Percentiles rank a stretch among this genome's conserved stretches.
These are phyloP conservation scores for Biston stratarius DNA, from an alignment of 2,888 invertebrate genomes.

Conservation along the genomic window DNA sequence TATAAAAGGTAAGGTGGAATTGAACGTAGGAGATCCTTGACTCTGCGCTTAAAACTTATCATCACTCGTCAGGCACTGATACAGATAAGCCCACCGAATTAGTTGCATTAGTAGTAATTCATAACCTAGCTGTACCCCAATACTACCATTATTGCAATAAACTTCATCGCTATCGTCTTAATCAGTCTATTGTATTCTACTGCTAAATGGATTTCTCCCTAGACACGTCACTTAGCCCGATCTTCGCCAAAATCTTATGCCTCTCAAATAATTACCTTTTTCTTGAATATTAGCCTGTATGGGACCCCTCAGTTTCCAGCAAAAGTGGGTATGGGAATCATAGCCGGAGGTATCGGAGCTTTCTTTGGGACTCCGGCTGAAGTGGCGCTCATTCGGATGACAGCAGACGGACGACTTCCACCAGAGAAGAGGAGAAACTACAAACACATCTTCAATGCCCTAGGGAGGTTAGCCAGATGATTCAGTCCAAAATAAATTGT, in stretches of 20 bases:
- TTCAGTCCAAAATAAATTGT: not conserved
- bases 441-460: conserved; percentile 94
- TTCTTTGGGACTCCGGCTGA: conserved; percentile 98
- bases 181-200: no score
- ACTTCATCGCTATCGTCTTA: no score
- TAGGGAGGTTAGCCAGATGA: conserved; percentile 62
- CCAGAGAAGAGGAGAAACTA: conserved; percentile 94
- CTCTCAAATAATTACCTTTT: not conserved
- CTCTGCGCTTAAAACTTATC: no score
- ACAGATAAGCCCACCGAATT: no score
- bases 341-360: conserved; percentile 93
- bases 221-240: not conserved
- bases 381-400: conserved; percentile 97
- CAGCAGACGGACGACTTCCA: conserved; percentile 96
- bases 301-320: conserved; percentile 91
- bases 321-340: conserved; percentile 93
- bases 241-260: not conserved
- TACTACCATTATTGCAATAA: no score
- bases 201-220: no score
- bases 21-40: not conserved
- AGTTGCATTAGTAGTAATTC: no score
- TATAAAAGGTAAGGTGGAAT: conserved; percentile 78
- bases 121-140: no score
- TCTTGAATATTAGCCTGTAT: conserved; percentile 43
- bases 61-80: no score